A percentile compares a stretch with the other conserved stretches of the same genome.
phyloP scores from a whole-genome alignment of 1,140 invertebrate species.

The Panagrolaimus sp. region DNA sequence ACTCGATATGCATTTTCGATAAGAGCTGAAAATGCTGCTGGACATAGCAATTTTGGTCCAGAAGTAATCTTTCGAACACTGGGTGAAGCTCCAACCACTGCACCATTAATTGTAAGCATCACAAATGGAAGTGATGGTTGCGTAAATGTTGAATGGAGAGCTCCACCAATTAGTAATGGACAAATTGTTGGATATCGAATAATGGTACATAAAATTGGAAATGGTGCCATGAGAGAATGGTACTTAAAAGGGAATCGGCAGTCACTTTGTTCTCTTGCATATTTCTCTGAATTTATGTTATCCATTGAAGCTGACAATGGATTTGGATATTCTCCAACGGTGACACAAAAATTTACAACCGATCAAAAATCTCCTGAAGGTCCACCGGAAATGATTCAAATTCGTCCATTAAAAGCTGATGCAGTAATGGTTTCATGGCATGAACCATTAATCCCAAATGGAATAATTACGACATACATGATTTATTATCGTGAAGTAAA shows the following conservation, averaged over 20 bases:
- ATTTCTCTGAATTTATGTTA: conserved; percentile 39
- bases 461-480: conserved; percentile 39
- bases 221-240: conserved; percentile 50
- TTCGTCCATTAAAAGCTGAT: conserved; percentile 21
- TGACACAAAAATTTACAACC: conserved; percentile 23
- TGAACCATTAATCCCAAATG: conserved; percentile 39
- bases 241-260: conserved; percentile 42
- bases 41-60: conserved; percentile 51
- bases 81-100: conserved; percentile 43
- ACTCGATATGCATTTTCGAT: conserved; percentile 47
- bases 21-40: conserved; percentile 54
- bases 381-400: conserved; percentile 37
- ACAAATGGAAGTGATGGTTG: conserved; percentile 45
- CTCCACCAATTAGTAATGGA: conserved; percentile 24
- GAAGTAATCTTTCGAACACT: conserved; percentile 49
- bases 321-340: conserved; percentile 55
- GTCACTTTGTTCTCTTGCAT: conserved; percentile 38
- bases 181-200: conserved; percentile 47
- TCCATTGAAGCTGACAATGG: conserved; percentile 54
- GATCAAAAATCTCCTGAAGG: conserved; percentile 28
- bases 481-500: conserved; percentile 41
- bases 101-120: conserved; percentile 44
- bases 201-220: conserved; percentile 47
- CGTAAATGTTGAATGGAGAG: conserved; percentile 43
- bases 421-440: conserved; percentile 29